Evolutionary conservation across 1,140 invertebrate species (phyloP), one percentile per base, ranked within the genome.

Genomic region (Phenacoccus solenopsis): DNA sequence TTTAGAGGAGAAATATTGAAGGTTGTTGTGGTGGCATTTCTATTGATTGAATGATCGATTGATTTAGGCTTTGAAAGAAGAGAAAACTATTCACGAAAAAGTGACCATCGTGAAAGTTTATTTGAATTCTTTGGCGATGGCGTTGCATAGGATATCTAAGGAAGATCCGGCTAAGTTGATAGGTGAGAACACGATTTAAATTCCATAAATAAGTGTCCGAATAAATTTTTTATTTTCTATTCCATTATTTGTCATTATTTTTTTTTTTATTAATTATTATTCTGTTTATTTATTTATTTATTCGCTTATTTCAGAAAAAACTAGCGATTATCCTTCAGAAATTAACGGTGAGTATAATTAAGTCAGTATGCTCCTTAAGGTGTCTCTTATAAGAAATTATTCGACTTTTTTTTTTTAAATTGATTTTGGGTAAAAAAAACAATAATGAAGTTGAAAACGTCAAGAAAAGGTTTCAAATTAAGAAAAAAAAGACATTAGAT

Each of bases 11-110:
- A 68, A 64, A 30, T 27, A 71, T n/a, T n/a, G n/a, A n/a, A n/a
- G n/a, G n/a, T n/a, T n/a, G 68, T 28, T 35, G 59, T 13, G 38
- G 61, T 22, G 21, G 38, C 21, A 71, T 49, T 57, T 71, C 57
- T 71, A 71, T 24, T 30, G 67, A 71, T 24, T 10, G n/a, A 38
- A 28, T 71, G 25, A 71, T 71, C n/a, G 21, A 64, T 71, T 5
- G 61, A 71, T 22, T 71, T 49, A 71, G 38, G 27, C 35, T 5
- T 64, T 64, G 59, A 64, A 64, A 25, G 59, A 64, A 64, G 59
- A 64, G 16, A 10, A 27, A 64, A 25, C 12, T 9, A 64, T 64
- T 24, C 59, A 64, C 25, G 59, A 64, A 25, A 64, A 64, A 24
- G 59, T 64, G 4, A 64, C 59, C 4, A 64, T 64, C 9, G 25